phyloP scores from a whole-genome alignment of 2,888 invertebrate species.

The Aplocera efformata region DNA sequence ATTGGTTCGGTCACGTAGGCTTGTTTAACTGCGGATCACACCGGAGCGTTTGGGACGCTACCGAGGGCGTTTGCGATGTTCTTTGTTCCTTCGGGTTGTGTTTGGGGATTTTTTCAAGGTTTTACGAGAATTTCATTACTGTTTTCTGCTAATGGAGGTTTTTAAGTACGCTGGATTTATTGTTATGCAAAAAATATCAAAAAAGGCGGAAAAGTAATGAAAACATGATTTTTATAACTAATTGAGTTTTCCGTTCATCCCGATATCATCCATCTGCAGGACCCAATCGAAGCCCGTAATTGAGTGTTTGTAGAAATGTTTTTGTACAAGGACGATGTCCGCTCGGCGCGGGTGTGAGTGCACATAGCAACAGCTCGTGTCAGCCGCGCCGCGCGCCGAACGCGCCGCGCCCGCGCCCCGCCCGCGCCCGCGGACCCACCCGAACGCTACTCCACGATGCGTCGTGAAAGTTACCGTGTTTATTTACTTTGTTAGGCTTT shows the following conservation, averaged over 20 bases:
- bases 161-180: neutral
- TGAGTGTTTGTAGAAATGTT: neutral
- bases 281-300: too few species aligned
- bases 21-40: constrained; percentile 48
- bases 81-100: constrained; percentile 43
- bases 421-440: constrained; percentile 39
- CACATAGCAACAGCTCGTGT: constrained; percentile 76
- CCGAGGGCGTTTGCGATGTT: constrained; percentile 29
- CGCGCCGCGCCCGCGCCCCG: constrained; percentile 43
- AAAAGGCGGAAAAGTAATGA: too few species aligned
- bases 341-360: constrained; percentile 41
- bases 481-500: constrained; percentile 30
- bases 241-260: too few species aligned
- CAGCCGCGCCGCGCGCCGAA: constrained; percentile 61
- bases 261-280: too few species aligned
- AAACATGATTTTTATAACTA: too few species aligned
- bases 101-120: neutral
- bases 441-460: constrained; percentile 52
- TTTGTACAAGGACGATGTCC: constrained; percentile 38
- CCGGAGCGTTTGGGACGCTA: constrained; percentile 55
- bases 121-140: neutral
- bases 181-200: too few species aligned
- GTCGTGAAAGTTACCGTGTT: constrained; percentile 42
- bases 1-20: constrained; percentile 76
- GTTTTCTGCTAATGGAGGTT: neutral